phyloP scores from a whole-genome alignment of 2,113 vertebrate genomes.

The Orycteropus afer region DNA sequence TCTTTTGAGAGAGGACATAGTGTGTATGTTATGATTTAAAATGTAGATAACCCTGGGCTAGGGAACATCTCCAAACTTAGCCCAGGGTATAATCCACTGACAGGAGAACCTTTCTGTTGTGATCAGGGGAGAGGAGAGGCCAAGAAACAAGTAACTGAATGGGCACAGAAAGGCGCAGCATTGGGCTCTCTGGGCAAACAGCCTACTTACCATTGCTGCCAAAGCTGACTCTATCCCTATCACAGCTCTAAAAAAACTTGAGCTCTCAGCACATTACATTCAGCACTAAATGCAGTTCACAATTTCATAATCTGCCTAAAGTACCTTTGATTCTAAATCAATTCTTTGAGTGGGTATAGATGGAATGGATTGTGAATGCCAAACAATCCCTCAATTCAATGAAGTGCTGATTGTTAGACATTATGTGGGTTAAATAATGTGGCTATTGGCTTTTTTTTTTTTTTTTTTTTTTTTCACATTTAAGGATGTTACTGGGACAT shows the following conservation, averaged over 20 bases:
- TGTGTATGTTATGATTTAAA: neutral
- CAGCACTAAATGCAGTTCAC: slow-evolving; percentile 48
- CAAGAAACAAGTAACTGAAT: neutral
- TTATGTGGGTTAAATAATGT: slow-evolving; percentile 60
- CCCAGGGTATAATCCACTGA: slow-evolving; percentile 28
- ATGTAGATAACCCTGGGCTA: neutral
- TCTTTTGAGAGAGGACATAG: neutral
- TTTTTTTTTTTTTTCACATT: slow-evolving; percentile 29
- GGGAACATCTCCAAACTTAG: slow-evolving; percentile 2
- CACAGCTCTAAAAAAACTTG: neutral
- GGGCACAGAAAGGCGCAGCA: neutral
- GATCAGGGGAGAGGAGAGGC: neutral
- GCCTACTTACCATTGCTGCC: neutral
- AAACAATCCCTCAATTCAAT: slow-evolving; percentile 37
- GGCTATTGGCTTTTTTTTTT: slow-evolving; percentile 49
- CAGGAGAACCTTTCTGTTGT: neutral
- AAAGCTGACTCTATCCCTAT: neutral
- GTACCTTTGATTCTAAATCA: slow-evolving; percentile 70
- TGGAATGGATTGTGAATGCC: neutral
- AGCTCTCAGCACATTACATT: neutral
- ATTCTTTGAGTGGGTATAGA: slow-evolving; percentile 67
- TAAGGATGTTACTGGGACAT: neutral
- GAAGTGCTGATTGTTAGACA: slow-evolving; percentile 55
- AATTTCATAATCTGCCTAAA: slow-evolving; percentile 76
- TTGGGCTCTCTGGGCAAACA: neutral